These are phyloP conservation scores for Phytoseiulus persimilis DNA, from an alignment of 2,888 invertebrate genomes.

Conservation along the genomic window DNA sequence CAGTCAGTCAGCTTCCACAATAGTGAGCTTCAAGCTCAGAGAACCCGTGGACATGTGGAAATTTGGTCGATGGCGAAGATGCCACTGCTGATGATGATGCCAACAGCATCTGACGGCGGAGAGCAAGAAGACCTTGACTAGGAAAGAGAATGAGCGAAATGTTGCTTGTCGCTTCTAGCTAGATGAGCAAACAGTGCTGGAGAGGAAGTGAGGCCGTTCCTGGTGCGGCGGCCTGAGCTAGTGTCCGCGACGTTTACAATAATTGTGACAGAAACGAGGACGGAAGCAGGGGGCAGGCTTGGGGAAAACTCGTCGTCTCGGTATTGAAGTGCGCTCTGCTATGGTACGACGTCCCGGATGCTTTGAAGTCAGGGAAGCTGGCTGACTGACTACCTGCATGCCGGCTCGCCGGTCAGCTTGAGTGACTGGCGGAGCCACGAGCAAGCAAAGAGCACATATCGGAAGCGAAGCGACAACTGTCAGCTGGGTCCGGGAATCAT, in stretches of 20 bases:
- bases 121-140: neutral
- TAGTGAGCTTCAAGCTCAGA: neutral
- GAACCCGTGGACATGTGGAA: neutral
- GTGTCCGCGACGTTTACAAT: neutral
- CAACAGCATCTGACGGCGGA: neutral
- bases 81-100: neutral
- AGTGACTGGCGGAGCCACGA: neutral
- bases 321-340: neutral
- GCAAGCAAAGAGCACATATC: neutral
- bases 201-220: neutral
- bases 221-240: too few species aligned
- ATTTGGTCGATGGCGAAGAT: neutral
- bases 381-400: neutral
- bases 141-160: neutral
- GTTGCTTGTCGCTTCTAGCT: neutral
- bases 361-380: neutral
- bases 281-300: neutral
- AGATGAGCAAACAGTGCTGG: neutral
- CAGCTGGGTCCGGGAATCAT: neutral
- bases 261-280: neutral
- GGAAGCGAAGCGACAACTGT: neutral
- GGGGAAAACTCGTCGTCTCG: neutral
- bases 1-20: neutral
- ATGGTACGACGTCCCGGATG: neutral
- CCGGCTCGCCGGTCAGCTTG: neutral